phyloP scores from a whole-genome alignment of 2,888 invertebrate species.

The Mellilla xanthometata region DNA sequence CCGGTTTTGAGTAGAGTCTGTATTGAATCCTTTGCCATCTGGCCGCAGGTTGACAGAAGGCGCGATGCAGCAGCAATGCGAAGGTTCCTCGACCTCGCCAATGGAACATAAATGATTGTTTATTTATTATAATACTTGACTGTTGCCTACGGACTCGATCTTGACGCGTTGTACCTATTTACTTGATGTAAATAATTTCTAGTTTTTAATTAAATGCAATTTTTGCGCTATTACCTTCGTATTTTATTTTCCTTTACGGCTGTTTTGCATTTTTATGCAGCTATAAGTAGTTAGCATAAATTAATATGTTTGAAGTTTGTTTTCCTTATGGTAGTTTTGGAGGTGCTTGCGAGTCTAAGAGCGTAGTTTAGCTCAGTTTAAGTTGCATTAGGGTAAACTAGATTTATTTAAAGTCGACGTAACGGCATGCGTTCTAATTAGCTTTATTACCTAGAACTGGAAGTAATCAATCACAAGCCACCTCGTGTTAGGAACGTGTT shows the following conservation, averaged over 20 bases:
- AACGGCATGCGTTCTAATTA: conserved; percentile 5
- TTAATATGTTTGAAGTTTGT: background rate
- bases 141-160: conserved; percentile 79
- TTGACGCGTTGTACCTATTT: conserved; percentile 76
- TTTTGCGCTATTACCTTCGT: conserved; percentile 48
- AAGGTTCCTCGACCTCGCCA: conserved; percentile 49
- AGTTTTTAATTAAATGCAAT: conserved; percentile 69
- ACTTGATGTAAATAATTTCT: conserved; percentile 68
- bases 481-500: conserved; percentile 8
- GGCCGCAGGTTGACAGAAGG: conserved; percentile 36
- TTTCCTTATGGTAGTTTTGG: background rate
- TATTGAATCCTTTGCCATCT: conserved; percentile 38
- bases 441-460: conserved; percentile 14
- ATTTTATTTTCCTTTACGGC: conserved; percentile 4
- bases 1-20: conserved; percentile 17
- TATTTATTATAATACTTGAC: conserved; percentile 74
- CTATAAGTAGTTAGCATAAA: background rate
- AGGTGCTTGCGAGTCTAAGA: background rate
- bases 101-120: conserved; percentile 49
- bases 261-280: background rate
- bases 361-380: background rate
- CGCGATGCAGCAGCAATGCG: conserved; percentile 46
- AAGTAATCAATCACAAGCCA: conserved; percentile 10
- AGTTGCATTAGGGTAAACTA: too few relatives aligned
- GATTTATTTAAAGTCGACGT: background rate